Conservation (phyloP, 2,888 invertebrate species). For the Pterobdella sp. region DNA sequence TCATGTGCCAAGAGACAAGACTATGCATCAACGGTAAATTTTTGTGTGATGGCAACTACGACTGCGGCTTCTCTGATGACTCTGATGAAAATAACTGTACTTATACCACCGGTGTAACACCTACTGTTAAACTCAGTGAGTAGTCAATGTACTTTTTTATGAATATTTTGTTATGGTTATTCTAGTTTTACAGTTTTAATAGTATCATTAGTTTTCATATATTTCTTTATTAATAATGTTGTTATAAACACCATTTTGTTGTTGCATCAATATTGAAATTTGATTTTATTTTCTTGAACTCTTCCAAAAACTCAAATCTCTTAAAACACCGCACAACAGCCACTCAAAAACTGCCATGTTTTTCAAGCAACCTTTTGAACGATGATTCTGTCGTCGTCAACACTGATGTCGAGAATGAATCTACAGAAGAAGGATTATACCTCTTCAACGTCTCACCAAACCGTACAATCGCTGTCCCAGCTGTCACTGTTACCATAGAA, state of each 20-base stretch:
- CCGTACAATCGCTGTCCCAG: background rate
- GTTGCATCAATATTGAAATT: background rate
- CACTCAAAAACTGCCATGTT: background rate
- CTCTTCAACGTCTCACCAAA: background rate
- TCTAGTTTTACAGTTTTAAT: too few species aligned
- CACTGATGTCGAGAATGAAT: background rate
- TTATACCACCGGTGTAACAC: background rate
- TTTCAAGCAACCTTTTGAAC: conserved; percentile 1
- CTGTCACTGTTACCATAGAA: background rate
- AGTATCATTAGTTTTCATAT: too few species aligned
- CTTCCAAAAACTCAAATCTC: background rate
- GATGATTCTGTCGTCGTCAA: background rate
- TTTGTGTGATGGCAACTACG: conserved; percentile 22
- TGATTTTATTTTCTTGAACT: background rate
- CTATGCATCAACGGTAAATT: background rate
- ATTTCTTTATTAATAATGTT: background rate
- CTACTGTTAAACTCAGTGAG: background rate
- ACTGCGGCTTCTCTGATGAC: conserved; percentile 16
- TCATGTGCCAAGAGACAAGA: conserved; percentile 11
- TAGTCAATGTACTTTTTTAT: background rate
- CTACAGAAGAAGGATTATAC: background rate
- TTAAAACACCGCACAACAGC: background rate
- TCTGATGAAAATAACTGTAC: conserved; percentile 20
- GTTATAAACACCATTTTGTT: background rate
- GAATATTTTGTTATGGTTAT: too few species aligned